These are phyloP conservation scores for Drosophila gunungcola DNA, from an alignment of 1,140 invertebrate species.

Conservation along the genomic window DNA sequence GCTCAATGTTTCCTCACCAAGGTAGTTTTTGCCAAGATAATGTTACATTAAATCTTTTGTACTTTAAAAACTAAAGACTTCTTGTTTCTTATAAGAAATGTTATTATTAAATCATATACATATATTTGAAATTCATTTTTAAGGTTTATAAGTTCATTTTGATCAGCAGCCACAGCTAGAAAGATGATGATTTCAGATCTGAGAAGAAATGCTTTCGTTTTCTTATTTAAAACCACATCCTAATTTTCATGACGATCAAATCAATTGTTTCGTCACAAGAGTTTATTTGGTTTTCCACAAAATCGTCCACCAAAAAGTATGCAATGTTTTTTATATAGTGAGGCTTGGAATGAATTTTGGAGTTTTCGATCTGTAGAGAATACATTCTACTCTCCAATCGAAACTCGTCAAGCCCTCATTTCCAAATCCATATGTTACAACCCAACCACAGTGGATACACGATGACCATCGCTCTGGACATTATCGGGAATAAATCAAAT, in stretches of 20 bases:
- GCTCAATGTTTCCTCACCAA: neutral
- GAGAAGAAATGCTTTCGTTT: neutral
- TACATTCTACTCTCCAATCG: neutral
- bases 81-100: no score
- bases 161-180: neutral
- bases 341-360: neutral
- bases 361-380: neutral
- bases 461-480: slow-evolving; percentile 23
- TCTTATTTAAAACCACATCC: neutral
- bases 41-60: neutral
- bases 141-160: neutral
- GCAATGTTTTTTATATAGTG: neutral
- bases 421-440: neutral
- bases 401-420: neutral
- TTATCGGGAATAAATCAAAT: slow-evolving; percentile 72
- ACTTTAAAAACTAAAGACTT: no score
- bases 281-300: neutral
- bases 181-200: no score
- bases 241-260: neutral
- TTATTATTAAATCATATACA: no score
- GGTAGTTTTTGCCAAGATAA: neutral
- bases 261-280: no score
- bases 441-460: slow-evolving; percentile 2
- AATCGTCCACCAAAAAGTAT: slow-evolving; percentile 1
- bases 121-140: no score